These are phyloP conservation scores for Notolepis coatsorum DNA, from an alignment of 2,797 vertebrate genomes.

Conservation along the genomic window DNA sequence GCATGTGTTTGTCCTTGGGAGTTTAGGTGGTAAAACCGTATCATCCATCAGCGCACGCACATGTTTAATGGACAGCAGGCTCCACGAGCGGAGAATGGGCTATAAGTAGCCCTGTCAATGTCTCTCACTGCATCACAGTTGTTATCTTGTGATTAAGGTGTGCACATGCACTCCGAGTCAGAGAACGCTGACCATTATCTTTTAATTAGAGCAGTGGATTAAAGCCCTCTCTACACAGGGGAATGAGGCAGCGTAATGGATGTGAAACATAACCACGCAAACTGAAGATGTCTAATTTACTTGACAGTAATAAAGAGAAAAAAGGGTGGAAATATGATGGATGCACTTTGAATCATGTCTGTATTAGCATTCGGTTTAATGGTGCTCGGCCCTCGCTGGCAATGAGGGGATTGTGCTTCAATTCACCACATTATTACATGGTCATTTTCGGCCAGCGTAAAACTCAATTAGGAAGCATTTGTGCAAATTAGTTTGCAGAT, in stretches of 20 bases:
- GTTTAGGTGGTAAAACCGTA: neutral
- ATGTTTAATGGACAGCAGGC: constrained; percentile 44
- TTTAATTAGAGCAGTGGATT: constrained; percentile 72
- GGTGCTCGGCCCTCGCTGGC: constrained; percentile 24
- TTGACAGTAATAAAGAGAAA: constrained; percentile 58
- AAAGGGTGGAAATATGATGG: constrained; percentile 38
- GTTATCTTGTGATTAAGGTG: constrained; percentile 70
- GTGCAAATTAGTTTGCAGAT: neutral
- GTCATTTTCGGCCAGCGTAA: constrained; percentile 18
- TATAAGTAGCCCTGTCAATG: constrained; percentile 32
- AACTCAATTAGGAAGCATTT: neutral
- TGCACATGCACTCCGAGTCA: constrained; percentile 55
- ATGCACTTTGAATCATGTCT: constrained; percentile 47
- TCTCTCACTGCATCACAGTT: constrained; percentile 48
- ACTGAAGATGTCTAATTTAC: constrained; percentile 59
- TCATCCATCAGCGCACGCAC: constrained; percentile 3
- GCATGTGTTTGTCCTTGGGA: constrained; percentile 19
- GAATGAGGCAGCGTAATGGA: constrained; percentile 62
- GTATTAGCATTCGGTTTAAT: constrained; percentile 56
- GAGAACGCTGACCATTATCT: constrained; percentile 73
- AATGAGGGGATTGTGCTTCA: constrained; percentile 8
- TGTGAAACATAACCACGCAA: constrained; percentile 54
- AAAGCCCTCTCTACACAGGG: constrained; percentile 48
- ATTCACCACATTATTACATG: constrained; percentile 13
- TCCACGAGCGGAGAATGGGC: constrained; percentile 27